phyloP scores from a whole-genome alignment of 2,797 vertebrate genomes.

The Amniataba percoides region DNA sequence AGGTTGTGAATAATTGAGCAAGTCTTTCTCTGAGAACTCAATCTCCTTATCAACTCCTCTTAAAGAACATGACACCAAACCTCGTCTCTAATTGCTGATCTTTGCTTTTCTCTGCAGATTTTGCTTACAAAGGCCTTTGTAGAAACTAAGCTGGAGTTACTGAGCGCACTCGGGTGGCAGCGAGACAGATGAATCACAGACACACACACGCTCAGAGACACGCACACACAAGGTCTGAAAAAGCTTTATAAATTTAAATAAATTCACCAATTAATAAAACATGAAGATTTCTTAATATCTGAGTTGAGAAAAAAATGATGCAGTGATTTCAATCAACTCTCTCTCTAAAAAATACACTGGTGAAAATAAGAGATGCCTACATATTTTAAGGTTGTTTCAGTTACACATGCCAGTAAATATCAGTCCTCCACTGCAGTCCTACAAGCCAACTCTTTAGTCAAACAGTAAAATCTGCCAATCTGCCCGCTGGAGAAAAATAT shows the following conservation, averaged over 20 bases:
- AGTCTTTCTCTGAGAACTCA: conserved; percentile 53
- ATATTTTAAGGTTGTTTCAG: not conserved
- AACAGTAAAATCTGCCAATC: not conserved
- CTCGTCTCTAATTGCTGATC: conserved; percentile 63
- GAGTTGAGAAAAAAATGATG: not conserved
- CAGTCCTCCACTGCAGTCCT: no score
- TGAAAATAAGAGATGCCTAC: not conserved
- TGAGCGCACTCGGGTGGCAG: conserved; percentile 1
- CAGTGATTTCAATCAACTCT: not conserved
- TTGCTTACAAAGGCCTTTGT: conserved; percentile 58
- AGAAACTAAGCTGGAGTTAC: conserved; percentile 31
- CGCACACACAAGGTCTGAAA: not conserved
- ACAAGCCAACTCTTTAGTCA: not conserved
- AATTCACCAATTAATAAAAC: not conserved
- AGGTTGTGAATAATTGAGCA: conserved; percentile 66
- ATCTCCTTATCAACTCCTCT: conserved; percentile 48
- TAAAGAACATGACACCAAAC: conserved; percentile 58
- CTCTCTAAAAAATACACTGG: not conserved
- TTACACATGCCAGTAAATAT: not conserved
- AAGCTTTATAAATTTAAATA: not conserved
- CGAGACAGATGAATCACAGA: conserved; percentile 28
- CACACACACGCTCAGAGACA: not conserved
- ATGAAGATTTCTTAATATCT: not conserved
- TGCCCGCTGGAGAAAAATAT: not conserved
- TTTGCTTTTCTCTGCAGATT: conserved; percentile 64